A percentile compares a stretch with the other conserved stretches of the same genome.
These are phyloP conservation scores for Macheiramphus alcinus DNA, from an alignment of 2,113 vertebrate genomes.

Conservation along the genomic window DNA sequence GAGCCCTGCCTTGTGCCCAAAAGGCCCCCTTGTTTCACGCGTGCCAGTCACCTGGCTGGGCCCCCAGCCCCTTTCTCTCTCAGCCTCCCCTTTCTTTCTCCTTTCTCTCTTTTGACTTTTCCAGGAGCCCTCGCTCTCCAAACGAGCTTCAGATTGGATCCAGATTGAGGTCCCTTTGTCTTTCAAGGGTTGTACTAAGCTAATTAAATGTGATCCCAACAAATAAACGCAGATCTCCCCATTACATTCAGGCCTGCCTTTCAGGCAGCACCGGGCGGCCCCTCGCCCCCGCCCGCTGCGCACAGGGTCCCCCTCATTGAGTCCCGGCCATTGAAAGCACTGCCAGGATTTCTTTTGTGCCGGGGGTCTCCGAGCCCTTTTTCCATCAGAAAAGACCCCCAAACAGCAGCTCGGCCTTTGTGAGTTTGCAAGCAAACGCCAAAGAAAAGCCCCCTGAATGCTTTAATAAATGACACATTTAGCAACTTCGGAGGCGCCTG, in stretches of 20 bases:
- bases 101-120: conserved; percentile 79
- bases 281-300: conserved; percentile 44
- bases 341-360: conserved; percentile 83
- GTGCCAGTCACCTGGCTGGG: conserved; percentile 87
- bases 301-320: conserved; percentile 77
- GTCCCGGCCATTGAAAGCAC: conserved; percentile 83
- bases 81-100: conserved; percentile 73
- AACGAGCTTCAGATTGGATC: conserved; percentile 79
- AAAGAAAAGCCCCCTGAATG: conserved; percentile 75
- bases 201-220: conserved; percentile 88
- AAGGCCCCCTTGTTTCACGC: conserved; percentile 81
- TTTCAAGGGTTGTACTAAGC: conserved; percentile 77
- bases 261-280: conserved; percentile 67
- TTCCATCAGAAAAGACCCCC: conserved; percentile 75
- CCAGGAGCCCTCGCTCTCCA: conserved; percentile 71
- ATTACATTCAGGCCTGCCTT: conserved; percentile 76
- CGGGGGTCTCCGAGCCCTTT: conserved; percentile 75
- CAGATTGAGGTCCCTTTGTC: conserved; percentile 81
- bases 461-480: conserved; percentile 74
- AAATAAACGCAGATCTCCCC: conserved; percentile 76
- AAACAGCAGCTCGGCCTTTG: conserved; percentile 80
- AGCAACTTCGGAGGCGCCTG: conserved; percentile 66
- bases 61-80: conserved; percentile 50
- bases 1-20: conserved; percentile 74
- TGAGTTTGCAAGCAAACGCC: conserved; percentile 71